These are phyloP conservation scores for Drosophila diplacantha DNA, from an alignment of 2,888 invertebrate genomes.

Conservation along the genomic window DNA sequence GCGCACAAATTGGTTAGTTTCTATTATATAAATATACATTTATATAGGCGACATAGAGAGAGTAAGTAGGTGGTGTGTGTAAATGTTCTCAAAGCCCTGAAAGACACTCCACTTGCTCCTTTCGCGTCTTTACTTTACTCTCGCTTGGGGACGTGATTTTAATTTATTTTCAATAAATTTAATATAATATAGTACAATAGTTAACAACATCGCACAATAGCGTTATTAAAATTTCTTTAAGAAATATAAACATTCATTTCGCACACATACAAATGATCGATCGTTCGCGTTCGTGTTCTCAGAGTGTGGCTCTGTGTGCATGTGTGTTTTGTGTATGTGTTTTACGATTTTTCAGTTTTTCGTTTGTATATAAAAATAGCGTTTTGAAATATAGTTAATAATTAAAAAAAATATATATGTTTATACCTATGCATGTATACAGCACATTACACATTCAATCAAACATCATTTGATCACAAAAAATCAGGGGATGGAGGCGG, in stretches of 20 bases:
- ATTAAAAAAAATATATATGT: constrained; percentile 47
- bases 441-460: constrained; percentile 39
- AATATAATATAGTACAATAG: constrained; percentile 73
- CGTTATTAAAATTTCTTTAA: constrained; percentile 77
- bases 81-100: constrained; percentile 34
- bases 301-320: constrained; percentile 21
- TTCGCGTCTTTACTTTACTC: constrained; percentile 2
- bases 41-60: constrained; percentile 19
- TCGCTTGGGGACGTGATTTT: constrained; percentile 58
- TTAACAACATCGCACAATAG: constrained; percentile 76
- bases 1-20: constrained; percentile 42
- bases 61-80: constrained; percentile 21
- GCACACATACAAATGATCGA: constrained; percentile 58
- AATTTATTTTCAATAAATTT: constrained; percentile 73
- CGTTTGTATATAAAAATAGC: constrained; percentile 63
- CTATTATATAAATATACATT: constrained; percentile 38
- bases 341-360: constrained; percentile 19
- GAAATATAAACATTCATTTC: constrained; percentile 75
- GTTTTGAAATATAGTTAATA: constrained; percentile 56
- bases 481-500: constrained; percentile 22
- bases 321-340: constrained; percentile 26
- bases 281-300: constrained; percentile 23
- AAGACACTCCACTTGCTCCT: constrained; percentile 46
- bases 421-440: constrained; percentile 31
- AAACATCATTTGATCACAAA: constrained; percentile 34